Evolutionary conservation across 2,888 invertebrate genomes (phyloP), one percentile per base, ranked within the genome.

Genomic region (Bruchidius siliquastri): DNA sequence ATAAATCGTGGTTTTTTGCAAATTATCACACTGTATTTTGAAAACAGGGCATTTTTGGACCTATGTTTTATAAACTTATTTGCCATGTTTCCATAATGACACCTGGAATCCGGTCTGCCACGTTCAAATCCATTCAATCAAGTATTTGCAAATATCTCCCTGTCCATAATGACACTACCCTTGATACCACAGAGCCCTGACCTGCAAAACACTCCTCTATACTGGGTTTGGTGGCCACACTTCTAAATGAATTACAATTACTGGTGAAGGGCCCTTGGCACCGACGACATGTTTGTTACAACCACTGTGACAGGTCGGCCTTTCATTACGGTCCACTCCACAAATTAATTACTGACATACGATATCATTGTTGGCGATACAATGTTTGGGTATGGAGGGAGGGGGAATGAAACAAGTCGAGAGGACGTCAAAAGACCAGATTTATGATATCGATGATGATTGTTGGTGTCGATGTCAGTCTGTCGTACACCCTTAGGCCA

Each of bases 221-320:
- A 49, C 49, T 8, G 49, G 49, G 18, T 49, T 80, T 78, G 76
- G 82, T 77, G 81, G 79, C 79, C 80, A 80, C 82, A 83, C 83
- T 83, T 82, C 81, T 82, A 83, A 84, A 81, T 83, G 82, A 83
- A 83, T 84, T 82, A 83, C 83, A 84, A 83, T 82, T 82, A 82
- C 79, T 78, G 79, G 74, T 32, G 70, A 70, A 70, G 73, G 78
- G 77, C 78, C 74, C 75, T 76, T 72, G 69, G 76, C 74, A 22
- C 72, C 73, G 67, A 69, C 71, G 74, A 74, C 76, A 75, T 74
- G 75, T 77, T 78, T 80, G 80, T 78, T 79, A 80, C 80, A 80
- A 75, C 75, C 77, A 77, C 78, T 80, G 79, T 80, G 77, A 75
- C 77, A 79, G 74, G 76, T 74, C 72, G 72, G 73, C 74, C 76